A percentile compares a stretch with the other conserved stretches of the same genome.
These are phyloP conservation scores for Rotaria sp. DNA, from an alignment of 2,888 invertebrate species.

Conservation along the genomic window DNA sequence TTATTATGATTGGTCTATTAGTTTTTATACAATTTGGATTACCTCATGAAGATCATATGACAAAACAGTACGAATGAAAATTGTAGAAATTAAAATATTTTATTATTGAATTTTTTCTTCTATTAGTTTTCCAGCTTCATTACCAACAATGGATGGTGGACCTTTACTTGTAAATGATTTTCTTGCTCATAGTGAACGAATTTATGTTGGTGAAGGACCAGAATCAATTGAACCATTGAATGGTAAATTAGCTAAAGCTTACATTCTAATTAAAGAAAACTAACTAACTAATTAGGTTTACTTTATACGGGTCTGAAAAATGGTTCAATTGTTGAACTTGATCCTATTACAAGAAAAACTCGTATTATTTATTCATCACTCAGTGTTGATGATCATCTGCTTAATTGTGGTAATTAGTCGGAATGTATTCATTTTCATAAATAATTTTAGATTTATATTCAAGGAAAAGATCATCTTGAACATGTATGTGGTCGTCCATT, in stretches of 20 bases:
- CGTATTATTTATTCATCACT: background rate
- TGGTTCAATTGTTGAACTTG: background rate
- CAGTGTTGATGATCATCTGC: background rate
- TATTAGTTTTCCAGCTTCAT: background rate
- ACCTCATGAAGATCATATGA: background rate
- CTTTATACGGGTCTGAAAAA: constrained; percentile 13
- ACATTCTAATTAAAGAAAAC: background rate
- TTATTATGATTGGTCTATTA: background rate
- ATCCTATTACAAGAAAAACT: background rate
- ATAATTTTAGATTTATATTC: background rate
- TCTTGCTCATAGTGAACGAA: constrained; percentile 13
- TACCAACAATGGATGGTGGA: background rate
- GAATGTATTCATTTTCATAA: background rate
- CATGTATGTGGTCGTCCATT: constrained; percentile 24
- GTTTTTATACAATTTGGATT: background rate
- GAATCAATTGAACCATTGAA: constrained; percentile 14
- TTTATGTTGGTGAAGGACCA: constrained; percentile 13
- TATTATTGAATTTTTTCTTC: too few relatives aligned
- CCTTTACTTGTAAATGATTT: constrained; percentile 13
- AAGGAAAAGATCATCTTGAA: background rate
- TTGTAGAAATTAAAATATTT: too few relatives aligned
- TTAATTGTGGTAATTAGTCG: background rate
- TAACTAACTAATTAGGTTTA: background rate
- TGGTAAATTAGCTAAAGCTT: background rate
- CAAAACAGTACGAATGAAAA: background rate